A percentile compares a stretch with the other conserved stretches of the same genome.
Conservation (phyloP, 2,888 invertebrate species). For the Melanostoma scalare region DNA sequence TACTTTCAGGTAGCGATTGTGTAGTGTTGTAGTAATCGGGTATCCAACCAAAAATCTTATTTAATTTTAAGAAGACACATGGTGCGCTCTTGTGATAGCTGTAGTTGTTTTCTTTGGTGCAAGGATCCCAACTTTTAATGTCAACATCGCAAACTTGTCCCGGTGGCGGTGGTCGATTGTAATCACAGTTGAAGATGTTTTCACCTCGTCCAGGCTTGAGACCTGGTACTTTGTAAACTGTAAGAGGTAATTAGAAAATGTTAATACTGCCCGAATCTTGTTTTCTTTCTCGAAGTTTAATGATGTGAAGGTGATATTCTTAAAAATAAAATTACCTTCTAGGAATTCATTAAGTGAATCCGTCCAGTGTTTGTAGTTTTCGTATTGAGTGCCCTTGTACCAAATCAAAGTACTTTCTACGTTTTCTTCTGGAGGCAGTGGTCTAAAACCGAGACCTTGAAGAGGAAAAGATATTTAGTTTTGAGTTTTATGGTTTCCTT, state of each 20-base stretch:
- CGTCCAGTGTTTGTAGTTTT: conserved; percentile 91
- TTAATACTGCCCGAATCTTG: background rate
- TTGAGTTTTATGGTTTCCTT: conserved; percentile 3
- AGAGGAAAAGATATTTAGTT: conserved; percentile 74
- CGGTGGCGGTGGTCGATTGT: conserved; percentile 86
- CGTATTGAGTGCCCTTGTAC: conserved; percentile 92
- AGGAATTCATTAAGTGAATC: conserved; percentile 89
- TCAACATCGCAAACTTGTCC: conserved; percentile 95
- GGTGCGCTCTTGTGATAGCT: conserved; percentile 96
- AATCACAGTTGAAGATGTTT: conserved; percentile 89
- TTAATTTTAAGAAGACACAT: conserved; percentile 96
- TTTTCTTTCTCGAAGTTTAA: background rate
- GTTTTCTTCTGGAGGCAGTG: conserved; percentile 92
- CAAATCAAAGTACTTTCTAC: conserved; percentile 97
- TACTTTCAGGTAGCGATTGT: conserved; percentile 86
- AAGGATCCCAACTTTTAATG: conserved; percentile 90
- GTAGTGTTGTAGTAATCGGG: conserved; percentile 92
- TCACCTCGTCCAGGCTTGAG: conserved; percentile 88
- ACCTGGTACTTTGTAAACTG: conserved; percentile 89
- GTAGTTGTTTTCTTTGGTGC: conserved; percentile 91
- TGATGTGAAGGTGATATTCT: background rate
- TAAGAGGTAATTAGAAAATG: conserved; percentile 56
- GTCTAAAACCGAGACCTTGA: conserved; percentile 93
- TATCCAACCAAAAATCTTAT: conserved; percentile 96
- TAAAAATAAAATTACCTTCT: conserved; percentile 85